phyloP scores from a whole-genome alignment of 37 sponge, comb jelly and placozoan genomes.

The Chondrosia reniformis region DNA sequence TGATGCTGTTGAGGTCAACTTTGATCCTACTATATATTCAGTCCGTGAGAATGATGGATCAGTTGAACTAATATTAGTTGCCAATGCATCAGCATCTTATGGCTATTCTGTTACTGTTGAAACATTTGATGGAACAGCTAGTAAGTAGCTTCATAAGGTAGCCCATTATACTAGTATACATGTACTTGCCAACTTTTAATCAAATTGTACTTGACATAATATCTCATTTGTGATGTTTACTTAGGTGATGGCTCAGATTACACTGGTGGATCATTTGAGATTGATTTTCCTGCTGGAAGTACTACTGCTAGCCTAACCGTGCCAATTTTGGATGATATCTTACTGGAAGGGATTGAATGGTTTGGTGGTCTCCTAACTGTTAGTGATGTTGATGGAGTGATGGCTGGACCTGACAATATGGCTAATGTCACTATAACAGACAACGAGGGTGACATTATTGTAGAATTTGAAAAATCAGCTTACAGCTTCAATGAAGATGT shows the following conservation, averaged over 20 bases:
- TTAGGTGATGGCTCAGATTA: neutral
- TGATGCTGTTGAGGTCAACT: slow-evolving; percentile 19
- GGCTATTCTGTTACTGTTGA: neutral
- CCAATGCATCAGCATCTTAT: neutral
- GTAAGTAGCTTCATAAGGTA: neutral
- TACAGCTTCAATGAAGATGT: too few species aligned
- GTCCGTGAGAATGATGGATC: neutral
- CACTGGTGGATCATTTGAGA: neutral
- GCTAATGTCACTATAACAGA: too few species aligned
- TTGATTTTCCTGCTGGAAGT: slow-evolving; percentile 13
- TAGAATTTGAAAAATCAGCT: too few species aligned
- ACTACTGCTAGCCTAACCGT: slow-evolving; percentile 3
- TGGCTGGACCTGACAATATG: too few species aligned
- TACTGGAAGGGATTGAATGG: slow-evolving; percentile 19
- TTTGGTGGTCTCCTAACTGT: slow-evolving; percentile 17
- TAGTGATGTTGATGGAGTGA: neutral
- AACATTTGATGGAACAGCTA: neutral
- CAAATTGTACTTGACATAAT: too few species aligned
- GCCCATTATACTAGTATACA: too few species aligned
- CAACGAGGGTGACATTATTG: too few species aligned
- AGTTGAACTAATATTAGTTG: neutral
- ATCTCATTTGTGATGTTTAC: too few species aligned
- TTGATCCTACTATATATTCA: slow-evolving; percentile 8
- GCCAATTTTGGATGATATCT: slow-evolving; percentile 25
- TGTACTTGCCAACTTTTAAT: too few species aligned